Conservation (phyloP, 1,140 invertebrate genomes). For the Andricus grossulariae region DNA sequence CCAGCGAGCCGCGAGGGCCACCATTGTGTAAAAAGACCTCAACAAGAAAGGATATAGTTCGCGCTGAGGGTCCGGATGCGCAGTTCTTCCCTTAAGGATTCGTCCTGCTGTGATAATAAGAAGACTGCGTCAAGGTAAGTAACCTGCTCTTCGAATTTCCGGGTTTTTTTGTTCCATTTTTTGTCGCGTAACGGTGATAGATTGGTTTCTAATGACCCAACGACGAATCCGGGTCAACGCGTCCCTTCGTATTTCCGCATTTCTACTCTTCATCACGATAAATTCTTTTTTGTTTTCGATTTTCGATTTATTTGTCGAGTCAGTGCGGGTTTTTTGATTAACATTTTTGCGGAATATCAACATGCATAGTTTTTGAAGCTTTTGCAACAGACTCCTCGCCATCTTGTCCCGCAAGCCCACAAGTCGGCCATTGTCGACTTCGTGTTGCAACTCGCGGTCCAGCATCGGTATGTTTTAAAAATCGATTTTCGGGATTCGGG, state of each 20-base stretch:
- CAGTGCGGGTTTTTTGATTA: background rate
- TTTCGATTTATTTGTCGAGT: background rate
- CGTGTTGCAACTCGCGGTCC: constrained; percentile 51
- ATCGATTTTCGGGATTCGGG: background rate
- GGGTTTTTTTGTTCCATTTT: constrained; percentile 1
- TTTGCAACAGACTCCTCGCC: constrained; percentile 68
- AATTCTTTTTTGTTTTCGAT: background rate
- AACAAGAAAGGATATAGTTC: constrained; percentile 69
- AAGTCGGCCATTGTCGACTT: constrained; percentile 71
- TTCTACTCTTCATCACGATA: background rate
- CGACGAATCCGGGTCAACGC: constrained; percentile 53
- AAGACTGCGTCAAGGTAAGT: constrained; percentile 75
- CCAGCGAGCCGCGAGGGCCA: constrained; percentile 65
- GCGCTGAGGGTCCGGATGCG: constrained; percentile 68
- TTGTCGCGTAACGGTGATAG: background rate
- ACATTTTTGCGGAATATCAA: background rate
- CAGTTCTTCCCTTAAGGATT: constrained; percentile 72
- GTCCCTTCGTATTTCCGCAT: constrained; percentile 32
- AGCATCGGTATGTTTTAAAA: constrained; percentile 43
- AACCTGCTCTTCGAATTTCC: background rate
- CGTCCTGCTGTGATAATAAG: constrained; percentile 74
- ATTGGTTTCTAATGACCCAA: constrained; percentile 35
- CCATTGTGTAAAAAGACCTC: constrained; percentile 74
- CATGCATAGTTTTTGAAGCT: constrained; percentile 17
- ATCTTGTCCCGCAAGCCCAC: constrained; percentile 70